Evolutionary conservation across 2,113 vertebrate species (phyloP), one percentile per base, ranked within the genome.

Genomic region (Ictalurus punctatus): DNA sequence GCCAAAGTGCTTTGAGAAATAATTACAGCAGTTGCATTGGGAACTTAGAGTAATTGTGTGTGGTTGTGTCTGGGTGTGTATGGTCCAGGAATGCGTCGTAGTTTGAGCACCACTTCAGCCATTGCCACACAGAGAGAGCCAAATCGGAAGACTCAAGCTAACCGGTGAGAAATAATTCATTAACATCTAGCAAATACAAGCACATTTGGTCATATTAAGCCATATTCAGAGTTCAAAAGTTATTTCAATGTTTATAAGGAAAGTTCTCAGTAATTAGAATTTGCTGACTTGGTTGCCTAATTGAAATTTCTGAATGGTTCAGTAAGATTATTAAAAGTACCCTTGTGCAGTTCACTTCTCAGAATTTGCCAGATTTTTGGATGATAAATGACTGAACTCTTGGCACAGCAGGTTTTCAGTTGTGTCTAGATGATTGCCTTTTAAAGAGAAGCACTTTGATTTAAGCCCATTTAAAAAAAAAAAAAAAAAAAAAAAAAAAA

Each of bases 51-150:
- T 65, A 16, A 56, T 73, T 74, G 19, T 88, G n/a, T 71, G 23
- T 80, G 54, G 30, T 34, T 71, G 61, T 54, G 56, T 88, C 25
- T 37, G 54, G 88, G 81, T 81, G 61, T 90, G 52, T 90, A 88
- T 63, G 56, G 34, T 37, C 71, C 86, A 93, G 95, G 95, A 84
- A 96, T 96, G 83, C 93, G 96, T 61, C 96, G 98, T 92, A 99
- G 97, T 88, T 95, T 97, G 90, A 99, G 98, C 93, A 97, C 97
- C 30, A 97, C 97, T 34, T 97, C 97, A 14, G 95, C 97, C 82
- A 93, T 95, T 48, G 96, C 97, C 82, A 93, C 96, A 19, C 96
- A 95, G 7, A 97, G 96, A 92, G 98, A 98, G 90, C 93, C 94
- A n/a, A 97, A 93, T 92, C 96, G 96, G 90, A 97, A 95, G 93